phyloP scores from a whole-genome alignment of 35 echinoderm and acorn worm genomes.

The Lytechinus pictus region DNA sequence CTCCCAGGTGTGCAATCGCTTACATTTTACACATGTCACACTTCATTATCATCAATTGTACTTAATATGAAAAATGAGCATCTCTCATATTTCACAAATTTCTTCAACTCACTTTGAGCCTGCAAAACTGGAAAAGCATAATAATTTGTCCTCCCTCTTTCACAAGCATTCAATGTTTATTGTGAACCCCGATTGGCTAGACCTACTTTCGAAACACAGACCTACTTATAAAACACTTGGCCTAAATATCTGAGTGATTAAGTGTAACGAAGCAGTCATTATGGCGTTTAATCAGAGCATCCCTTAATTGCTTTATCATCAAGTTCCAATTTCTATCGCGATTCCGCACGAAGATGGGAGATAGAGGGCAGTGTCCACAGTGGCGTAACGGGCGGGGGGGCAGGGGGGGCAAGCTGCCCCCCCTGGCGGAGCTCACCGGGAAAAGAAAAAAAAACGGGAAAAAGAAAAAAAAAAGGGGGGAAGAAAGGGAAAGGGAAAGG shows the following conservation, averaged over 20 bases:
- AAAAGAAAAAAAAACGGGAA: too few relatives aligned
- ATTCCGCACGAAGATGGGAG: background rate
- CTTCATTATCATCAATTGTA: background rate
- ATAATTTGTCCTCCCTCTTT: background rate
- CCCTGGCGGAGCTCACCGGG: too few relatives aligned
- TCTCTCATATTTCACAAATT: background rate
- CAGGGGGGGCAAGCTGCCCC: too few relatives aligned
- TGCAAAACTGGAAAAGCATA: background rate
- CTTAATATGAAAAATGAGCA: background rate
- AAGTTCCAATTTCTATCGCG: background rate
- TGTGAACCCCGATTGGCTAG: background rate
- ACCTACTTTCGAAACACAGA: constrained; percentile 10
- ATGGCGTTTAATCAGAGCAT: background rate
- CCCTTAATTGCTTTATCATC: background rate
- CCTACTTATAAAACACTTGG: constrained; percentile 18
- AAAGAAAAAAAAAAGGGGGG: too few relatives aligned
- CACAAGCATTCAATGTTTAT: background rate
- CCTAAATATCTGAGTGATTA: background rate
- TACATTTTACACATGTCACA: background rate
- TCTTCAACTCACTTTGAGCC: background rate
- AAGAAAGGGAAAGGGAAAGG: too few relatives aligned
- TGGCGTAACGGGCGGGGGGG: too few relatives aligned
- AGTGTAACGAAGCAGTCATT: background rate
- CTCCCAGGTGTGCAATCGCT: background rate
- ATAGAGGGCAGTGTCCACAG: background rate